Conservation (phyloP, 2,113 vertebrate species). For the Siniperca knerii region DNA sequence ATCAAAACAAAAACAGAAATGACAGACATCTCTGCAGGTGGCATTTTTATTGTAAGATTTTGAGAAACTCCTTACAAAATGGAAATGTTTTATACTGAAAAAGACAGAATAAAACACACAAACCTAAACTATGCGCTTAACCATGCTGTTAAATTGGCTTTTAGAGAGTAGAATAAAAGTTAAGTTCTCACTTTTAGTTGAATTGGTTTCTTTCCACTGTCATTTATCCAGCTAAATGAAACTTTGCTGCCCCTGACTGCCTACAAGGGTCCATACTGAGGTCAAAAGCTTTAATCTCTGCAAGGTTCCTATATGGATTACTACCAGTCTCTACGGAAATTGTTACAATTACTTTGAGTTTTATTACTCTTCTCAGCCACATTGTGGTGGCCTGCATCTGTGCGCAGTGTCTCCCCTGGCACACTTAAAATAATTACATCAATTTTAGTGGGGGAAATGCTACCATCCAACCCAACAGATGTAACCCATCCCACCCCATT, state of each 20-base stretch:
- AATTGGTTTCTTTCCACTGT: conserved; percentile 18
- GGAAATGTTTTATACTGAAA: not conserved
- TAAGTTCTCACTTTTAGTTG: conserved; percentile 36
- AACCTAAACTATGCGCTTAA: not conserved
- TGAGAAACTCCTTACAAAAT: not conserved
- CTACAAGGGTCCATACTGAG: conserved; percentile 34
- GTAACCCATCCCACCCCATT: conserved; percentile 12
- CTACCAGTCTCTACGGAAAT: conserved; percentile 63
- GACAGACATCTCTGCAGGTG: not conserved
- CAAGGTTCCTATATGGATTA: conserved; percentile 61
- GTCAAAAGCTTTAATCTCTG: conserved; percentile 70
- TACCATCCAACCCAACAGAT: conserved; percentile 33
- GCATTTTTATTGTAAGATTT: not conserved
- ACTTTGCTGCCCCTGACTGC: conserved; percentile 31
- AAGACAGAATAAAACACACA: not conserved
- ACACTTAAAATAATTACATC: conserved; percentile 71
- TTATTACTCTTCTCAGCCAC: conserved; percentile 63
- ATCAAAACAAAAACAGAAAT: not conserved
- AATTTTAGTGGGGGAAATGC: conserved; percentile 37
- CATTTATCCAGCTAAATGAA: conserved; percentile 47
- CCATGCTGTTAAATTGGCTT: not conserved
- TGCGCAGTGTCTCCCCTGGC: conserved; percentile 52
- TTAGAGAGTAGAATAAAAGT: conserved; percentile 1
- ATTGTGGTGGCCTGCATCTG: conserved; percentile 56
- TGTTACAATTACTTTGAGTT: conserved; percentile 65